These are phyloP conservation scores for Noturus placidus DNA, from an alignment of 2,113 vertebrate genomes.

Conservation along the genomic window DNA sequence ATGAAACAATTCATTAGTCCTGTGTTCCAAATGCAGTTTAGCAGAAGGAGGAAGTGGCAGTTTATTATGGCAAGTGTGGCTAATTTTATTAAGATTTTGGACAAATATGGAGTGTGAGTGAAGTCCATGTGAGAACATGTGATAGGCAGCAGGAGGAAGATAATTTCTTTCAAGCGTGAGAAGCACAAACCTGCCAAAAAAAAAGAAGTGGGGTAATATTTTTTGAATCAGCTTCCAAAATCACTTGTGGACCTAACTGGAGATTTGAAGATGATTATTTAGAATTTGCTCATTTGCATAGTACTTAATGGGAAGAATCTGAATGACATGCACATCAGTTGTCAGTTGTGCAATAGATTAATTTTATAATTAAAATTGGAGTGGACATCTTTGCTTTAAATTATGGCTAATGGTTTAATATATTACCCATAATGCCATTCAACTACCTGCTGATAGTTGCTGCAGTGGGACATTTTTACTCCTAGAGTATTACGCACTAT, in stretches of 20 bases:
- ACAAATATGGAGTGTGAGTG: slow-evolving; percentile 28
- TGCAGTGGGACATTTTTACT: not conserved
- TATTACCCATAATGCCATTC: not conserved
- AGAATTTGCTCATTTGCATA: not conserved
- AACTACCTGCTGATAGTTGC: not conserved
- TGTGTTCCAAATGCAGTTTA: slow-evolving; percentile 7
- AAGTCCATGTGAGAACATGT: slow-evolving; percentile 2
- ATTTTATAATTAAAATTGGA: not conserved
- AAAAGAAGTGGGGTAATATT: not conserved
- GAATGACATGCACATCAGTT: not conserved
- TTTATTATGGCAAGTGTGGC: slow-evolving; percentile 8
- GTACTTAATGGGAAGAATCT: not conserved
- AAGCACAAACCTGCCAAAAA: slow-evolving; percentile 2
- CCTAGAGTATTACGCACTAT: not conserved
- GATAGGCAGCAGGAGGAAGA: slow-evolving; percentile 10
- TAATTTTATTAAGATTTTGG: slow-evolving; percentile 34
- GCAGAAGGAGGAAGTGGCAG: slow-evolving; percentile 13
- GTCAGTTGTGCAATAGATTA: not conserved
- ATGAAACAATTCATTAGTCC: not conserved
- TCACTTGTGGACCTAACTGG: not conserved
- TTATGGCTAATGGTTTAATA: not conserved
- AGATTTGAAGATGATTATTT: not conserved
- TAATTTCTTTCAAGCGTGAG: not conserved
- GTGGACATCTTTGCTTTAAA: not conserved
- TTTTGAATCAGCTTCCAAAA: not conserved